These are phyloP conservation scores for Cepaea nemoralis DNA, from an alignment of 1,140 invertebrate species.

Conservation along the genomic window DNA sequence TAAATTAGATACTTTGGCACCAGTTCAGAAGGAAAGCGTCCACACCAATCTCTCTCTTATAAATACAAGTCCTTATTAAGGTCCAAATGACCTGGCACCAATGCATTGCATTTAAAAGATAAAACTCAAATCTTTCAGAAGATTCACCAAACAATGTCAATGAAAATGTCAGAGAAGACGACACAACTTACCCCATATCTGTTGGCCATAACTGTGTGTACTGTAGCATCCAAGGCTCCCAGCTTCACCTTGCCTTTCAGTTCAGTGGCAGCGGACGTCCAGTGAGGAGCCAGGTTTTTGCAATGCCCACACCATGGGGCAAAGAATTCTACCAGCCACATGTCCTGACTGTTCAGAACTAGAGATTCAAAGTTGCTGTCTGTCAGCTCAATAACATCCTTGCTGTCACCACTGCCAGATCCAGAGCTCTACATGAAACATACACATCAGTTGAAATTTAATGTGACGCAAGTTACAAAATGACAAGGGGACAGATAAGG, in stretches of 20 bases:
- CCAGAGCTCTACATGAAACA: slow-evolving; percentile 24
- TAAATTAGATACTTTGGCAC: too few species aligned
- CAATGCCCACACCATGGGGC: slow-evolving; percentile 88
- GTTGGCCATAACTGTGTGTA: slow-evolving; percentile 82
- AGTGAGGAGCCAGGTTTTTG: slow-evolving; percentile 94
- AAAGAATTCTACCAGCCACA: slow-evolving; percentile 97
- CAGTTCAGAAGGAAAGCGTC: too few species aligned
- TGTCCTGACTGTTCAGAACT: slow-evolving; percentile 90
- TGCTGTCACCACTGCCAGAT: slow-evolving; percentile 71
- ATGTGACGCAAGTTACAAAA: too few species aligned
- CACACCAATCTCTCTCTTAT: too few species aligned
- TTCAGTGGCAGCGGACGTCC: slow-evolving; percentile 92
- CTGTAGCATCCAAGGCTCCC: slow-evolving; percentile 96
- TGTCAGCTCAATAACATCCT: slow-evolving; percentile 92
- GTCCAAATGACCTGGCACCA: too few species aligned
- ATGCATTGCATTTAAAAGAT: too few species aligned
- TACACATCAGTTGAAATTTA: too few species aligned
- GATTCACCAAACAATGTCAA: too few species aligned
- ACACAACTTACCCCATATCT: slow-evolving; percentile 74
- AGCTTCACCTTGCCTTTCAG: slow-evolving; percentile 94
- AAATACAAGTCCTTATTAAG: too few species aligned
- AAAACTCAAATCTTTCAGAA: too few species aligned
- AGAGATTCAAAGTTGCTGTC: slow-evolving; percentile 93
- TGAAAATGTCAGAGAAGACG: too few species aligned
- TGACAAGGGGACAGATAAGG: too few species aligned